phyloP scores from a whole-genome alignment of 2,113 vertebrate species.

The Penelope pileata region DNA sequence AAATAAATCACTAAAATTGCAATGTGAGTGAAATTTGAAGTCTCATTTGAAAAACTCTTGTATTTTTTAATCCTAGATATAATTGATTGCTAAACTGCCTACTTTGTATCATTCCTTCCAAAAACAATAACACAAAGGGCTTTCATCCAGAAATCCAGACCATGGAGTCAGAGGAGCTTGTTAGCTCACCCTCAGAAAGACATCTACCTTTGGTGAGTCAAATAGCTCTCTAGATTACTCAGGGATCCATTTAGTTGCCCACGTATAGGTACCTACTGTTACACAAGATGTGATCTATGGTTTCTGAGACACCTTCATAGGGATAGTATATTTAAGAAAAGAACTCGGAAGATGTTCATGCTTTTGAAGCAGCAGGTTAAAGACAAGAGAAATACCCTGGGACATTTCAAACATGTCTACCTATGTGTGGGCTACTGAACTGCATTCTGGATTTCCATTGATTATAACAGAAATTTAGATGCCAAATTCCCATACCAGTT shows the following conservation, averaged over 20 bases:
- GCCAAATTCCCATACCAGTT: neutral
- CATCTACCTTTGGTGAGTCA: neutral
- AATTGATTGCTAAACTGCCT: neutral
- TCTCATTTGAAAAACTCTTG: neutral
- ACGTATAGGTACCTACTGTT: neutral
- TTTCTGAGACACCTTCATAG: neutral
- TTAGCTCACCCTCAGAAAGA: neutral
- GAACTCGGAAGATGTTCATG: rapidly evolving
- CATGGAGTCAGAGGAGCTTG: neutral
- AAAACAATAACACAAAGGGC: neutral
- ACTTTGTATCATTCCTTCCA: neutral
- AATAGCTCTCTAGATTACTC: neutral
- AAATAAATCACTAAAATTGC: neutral
- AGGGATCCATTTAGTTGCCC: neutral
- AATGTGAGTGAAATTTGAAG: neutral
- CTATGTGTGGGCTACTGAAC: neutral
- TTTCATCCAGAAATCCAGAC: neutral
- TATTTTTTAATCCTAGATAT: neutral
- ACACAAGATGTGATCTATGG: neutral
- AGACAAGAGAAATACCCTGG: neutral
- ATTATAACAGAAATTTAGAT: neutral
- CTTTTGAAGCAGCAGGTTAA: neutral
- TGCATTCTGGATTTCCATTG: neutral
- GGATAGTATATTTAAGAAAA: neutral
- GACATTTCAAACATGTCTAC: neutral